Base-by-base conservation (phyloP, 2,113 vertebrate genomes). In the Scatophagus argus region DNA sequence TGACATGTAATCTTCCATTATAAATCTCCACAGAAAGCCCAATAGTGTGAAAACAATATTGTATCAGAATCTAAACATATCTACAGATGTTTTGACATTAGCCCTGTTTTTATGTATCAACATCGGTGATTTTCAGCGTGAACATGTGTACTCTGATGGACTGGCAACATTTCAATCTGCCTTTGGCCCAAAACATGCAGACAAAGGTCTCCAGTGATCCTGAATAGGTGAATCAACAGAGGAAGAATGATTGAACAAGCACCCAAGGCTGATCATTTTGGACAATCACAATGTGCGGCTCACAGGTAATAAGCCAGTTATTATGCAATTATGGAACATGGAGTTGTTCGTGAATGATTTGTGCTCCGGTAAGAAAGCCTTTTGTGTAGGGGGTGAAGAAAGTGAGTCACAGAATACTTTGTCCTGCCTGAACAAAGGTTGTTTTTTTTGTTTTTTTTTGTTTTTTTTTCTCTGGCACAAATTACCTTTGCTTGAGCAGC, bases 401-500 rank as follows among this genome's bases (percentile, higher is more conserved):
- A 54, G 36, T 83, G 67, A 88, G 80, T 86, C 76, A 60, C n/a
- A 60, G 58, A 68, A 41, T 60, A 74, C 25, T 58, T 79, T 75
- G 21, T 59, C 29, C 59, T 61, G 79, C 54, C 52, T 64, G 17
- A 47, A 49, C 43, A 77, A 74, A 83, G 38, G 44, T 80, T 59
- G 64, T 55, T 62, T 47, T 82, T 41, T 69, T n/a, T n/a, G n/a
- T n/a, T n/a, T n/a, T n/a, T n/a, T n/a, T n/a, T n/a, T n/a, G n/a
- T n/a, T n/a, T n/a, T 44, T 81, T 82, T 66, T 72, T 44, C 12
- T 69, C 46, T 66, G 70, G 54, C 58, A 81, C 68, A 63, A 80
- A 54, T 77, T 81, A 81, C 74, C 61, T 85, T 76, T 80, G 83
- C 86, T 73, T 80, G 69, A n/a, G n/a, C n/a, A n/a, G n/a, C n/a